phyloP scores from a whole-genome alignment of 2,113 vertebrate species.

The Lophius piscatorius region DNA sequence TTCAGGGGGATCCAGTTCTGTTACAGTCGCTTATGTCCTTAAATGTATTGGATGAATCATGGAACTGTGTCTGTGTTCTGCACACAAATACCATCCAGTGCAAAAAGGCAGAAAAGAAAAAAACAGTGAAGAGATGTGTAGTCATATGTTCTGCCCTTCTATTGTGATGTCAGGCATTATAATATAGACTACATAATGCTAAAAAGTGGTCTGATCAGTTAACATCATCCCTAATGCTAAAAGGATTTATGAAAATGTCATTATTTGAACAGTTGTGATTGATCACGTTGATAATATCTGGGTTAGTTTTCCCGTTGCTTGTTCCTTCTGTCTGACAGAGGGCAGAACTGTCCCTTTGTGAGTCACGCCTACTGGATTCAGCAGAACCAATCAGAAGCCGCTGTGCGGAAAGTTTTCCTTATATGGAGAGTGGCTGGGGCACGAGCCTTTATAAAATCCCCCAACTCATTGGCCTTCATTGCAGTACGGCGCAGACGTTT shows the following conservation, averaged over 20 bases:
- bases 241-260: too few species aligned
- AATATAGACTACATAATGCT: too few species aligned
- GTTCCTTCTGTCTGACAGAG: constrained; percentile 16
- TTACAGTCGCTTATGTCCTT: neutral
- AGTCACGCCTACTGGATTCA: constrained; percentile 71
- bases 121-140: neutral
- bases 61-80: neutral
- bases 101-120: neutral
- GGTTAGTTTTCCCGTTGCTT: constrained; percentile 9
- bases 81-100: neutral
- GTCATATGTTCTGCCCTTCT: too few species aligned
- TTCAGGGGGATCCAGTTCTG: neutral
- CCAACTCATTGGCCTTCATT: constrained; percentile 34
- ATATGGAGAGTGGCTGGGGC: constrained; percentile 80
- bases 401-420: constrained; percentile 80
- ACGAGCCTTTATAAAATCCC: constrained; percentile 62
- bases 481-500: constrained; percentile 53
- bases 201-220: too few species aligned
- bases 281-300: constrained; percentile 7
- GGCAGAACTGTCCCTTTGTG: constrained; percentile 39
- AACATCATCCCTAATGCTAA: too few species aligned
- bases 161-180: too few species aligned
- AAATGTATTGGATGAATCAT: neutral
- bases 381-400: constrained; percentile 70
- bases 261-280: neutral